Evolutionary conservation across 2,888 invertebrate genomes (phyloP).

Genomic region (Scelioninae gen. 1): DNA sequence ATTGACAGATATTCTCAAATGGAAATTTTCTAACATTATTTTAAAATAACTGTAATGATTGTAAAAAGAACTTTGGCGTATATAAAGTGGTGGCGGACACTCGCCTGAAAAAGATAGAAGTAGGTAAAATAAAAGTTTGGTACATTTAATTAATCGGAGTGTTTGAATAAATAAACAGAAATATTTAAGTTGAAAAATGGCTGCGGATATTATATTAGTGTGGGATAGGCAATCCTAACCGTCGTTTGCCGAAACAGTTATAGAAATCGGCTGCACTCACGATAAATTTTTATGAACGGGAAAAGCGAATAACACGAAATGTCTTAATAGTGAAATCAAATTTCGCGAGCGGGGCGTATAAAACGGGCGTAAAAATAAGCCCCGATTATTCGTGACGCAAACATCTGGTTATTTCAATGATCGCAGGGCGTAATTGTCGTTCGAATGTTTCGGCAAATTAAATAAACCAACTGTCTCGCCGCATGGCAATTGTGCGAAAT

Average conservation of each 20-base stretch:
- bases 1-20: no score
- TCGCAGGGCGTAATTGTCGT: slow-evolving; percentile 59
- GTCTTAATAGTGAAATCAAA: slow-evolving; percentile 44
- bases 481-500: slow-evolving; percentile 65
- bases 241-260: slow-evolving; percentile 19
- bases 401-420: slow-evolving; percentile 64
- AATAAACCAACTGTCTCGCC: slow-evolving; percentile 63
- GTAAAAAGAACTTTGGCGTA: no score
- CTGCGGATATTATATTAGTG: background rate
- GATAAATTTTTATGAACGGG: slow-evolving; percentile 14
- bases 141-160: slow-evolving; percentile 5
- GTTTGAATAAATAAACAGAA: slow-evolving; percentile 14
- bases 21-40: no score
- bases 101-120: no score
- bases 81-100: no score
- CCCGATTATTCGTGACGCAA: slow-evolving; percentile 45
- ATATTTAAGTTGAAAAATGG: slow-evolving; percentile 6
- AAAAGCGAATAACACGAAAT: background rate
- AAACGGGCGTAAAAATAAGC: slow-evolving; percentile 57
- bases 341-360: slow-evolving; percentile 5
- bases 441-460: slow-evolving; percentile 64
- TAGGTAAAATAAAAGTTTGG: no score
- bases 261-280: slow-evolving; percentile 20
- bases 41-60: no score
- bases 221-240: slow-evolving; percentile 1